These are phyloP conservation scores for Tinea trinotella DNA, from an alignment of 2,888 invertebrate genomes.

Conservation along the genomic window DNA sequence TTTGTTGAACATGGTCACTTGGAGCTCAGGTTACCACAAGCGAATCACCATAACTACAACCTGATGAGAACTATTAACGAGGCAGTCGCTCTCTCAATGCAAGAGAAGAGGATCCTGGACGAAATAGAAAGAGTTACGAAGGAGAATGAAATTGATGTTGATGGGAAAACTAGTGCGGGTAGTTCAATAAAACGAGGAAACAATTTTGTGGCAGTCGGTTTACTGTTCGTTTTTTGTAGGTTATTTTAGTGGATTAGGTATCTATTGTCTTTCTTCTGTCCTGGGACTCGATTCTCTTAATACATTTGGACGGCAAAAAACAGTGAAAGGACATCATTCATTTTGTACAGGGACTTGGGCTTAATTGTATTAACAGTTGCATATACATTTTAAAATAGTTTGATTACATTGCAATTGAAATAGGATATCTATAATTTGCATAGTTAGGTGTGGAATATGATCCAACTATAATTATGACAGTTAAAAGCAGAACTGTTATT, in stretches of 20 bases:
- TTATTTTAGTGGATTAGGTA: conserved; percentile 19
- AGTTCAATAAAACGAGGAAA: not conserved
- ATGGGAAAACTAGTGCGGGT: not conserved
- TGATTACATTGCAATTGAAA: no score
- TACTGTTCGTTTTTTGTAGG: not conserved
- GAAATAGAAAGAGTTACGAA: conserved; percentile 57
- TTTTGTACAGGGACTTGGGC: no score
- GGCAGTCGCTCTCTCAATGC: conserved; percentile 70
- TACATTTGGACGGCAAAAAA: no score
- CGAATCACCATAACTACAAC: conserved; percentile 46
- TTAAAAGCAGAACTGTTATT: no score
- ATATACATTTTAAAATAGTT: no score
- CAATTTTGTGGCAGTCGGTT: not conserved
- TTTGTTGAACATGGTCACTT: conserved; percentile 40
- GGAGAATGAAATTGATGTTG: conserved; percentile 42
- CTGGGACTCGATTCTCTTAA: no score
- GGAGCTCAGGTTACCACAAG: conserved; percentile 42
- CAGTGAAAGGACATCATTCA: no score
- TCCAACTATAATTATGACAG: no score
- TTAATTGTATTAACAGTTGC: no score
- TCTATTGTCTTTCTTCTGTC: conserved; percentile 16
- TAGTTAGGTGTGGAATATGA: no score
- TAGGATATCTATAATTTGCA: no score
- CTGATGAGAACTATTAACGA: conserved; percentile 81
- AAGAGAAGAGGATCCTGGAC: conserved; percentile 64